Percentiles rank a stretch among this genome's conserved stretches.
Conservation (phyloP, 2,113 vertebrate species). For the Callospermophilus lateralis region DNA sequence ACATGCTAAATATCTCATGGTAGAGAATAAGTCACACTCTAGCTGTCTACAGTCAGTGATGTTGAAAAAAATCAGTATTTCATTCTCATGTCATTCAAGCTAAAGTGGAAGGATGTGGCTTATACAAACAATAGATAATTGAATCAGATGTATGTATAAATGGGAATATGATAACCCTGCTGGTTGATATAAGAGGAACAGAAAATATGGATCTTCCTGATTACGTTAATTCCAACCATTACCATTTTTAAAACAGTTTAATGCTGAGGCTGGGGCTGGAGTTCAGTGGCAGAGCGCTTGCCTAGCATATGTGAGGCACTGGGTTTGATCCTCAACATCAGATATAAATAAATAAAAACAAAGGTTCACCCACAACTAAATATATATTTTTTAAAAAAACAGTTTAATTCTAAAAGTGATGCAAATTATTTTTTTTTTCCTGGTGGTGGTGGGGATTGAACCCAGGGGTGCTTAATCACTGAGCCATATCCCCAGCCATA, state of each 20-base stretch:
- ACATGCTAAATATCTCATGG: slow-evolving; percentile 90
- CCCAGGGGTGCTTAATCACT: no score
- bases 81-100: slow-evolving; percentile 17
- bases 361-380: no score
- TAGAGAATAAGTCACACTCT: slow-evolving; percentile 76
- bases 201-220: not conserved
- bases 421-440: not conserved
- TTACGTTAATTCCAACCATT: not conserved
- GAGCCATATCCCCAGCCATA: no score
- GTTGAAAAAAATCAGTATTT: slow-evolving; percentile 38
- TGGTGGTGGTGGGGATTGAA: no score
- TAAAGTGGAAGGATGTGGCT: not conserved
- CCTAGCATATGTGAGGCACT: no score
- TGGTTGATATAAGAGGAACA: not conserved
- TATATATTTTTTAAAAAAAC: not conserved
- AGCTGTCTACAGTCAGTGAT: not conserved
- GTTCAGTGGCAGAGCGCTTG: no score
- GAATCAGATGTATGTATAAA: not conserved
- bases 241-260: slow-evolving; percentile 32
- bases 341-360: no score
- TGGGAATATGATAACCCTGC: not conserved
- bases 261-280: not conserved
- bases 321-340: no score
- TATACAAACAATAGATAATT: slow-evolving; percentile 38
- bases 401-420: slow-evolving; percentile 30